These are phyloP conservation scores for Helleia helle DNA, from an alignment of 2,888 invertebrate genomes.

Conservation along the genomic window DNA sequence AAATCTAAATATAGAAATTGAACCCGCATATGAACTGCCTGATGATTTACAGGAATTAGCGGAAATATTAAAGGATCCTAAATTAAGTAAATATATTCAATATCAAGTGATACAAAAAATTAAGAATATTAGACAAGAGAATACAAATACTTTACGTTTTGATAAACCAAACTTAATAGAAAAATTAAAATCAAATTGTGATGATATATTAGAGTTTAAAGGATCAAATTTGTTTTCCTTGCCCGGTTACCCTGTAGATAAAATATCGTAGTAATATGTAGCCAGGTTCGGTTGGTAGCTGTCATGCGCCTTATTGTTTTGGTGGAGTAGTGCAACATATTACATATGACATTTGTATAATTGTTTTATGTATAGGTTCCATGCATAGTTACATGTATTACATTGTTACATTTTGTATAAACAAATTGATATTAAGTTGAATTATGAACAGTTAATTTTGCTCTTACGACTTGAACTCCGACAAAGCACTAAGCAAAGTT, in stretches of 20 bases:
- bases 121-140: constrained; percentile 33
- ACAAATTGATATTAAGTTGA: too few relatives aligned
- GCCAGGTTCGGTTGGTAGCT: too few relatives aligned
- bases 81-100: constrained; percentile 31
- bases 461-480: too few relatives aligned
- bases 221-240: constrained; percentile 48
- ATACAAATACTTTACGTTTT: constrained; percentile 38
- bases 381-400: too few relatives aligned
- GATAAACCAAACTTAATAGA: constrained; percentile 40
- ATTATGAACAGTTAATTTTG: too few relatives aligned
- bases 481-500: too few relatives aligned
- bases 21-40: constrained; percentile 28
- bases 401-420: too few relatives aligned
- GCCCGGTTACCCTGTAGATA: constrained; percentile 37
- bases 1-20: constrained; percentile 37
- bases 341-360: too few relatives aligned
- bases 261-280: constrained; percentile 1
- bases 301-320: too few relatives aligned
- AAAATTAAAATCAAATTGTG: constrained; percentile 39
- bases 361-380: too few relatives aligned
- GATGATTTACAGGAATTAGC: constrained; percentile 35
- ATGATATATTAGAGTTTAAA: constrained; percentile 45
- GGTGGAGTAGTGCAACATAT: too few relatives aligned
- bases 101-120: constrained; percentile 44
- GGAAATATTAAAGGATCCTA: constrained; percentile 34